These are phyloP conservation scores for Drosophila sturtevanti DNA, from an alignment of 1,140 invertebrate species.

Conservation along the genomic window DNA sequence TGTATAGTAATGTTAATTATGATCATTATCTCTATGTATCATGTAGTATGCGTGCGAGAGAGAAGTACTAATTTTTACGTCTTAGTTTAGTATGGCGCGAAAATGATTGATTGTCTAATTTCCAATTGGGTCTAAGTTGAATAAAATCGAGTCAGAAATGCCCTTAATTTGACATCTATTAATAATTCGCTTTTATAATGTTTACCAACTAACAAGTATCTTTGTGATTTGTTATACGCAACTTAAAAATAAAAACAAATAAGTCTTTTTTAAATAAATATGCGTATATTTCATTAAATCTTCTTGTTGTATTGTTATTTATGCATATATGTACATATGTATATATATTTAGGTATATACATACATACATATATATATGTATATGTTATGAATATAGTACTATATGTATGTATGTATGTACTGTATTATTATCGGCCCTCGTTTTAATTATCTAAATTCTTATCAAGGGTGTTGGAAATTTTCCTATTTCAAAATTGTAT, in stretches of 20 bases:
- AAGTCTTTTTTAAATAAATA: background rate
- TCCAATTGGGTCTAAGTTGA: conserved; percentile 47
- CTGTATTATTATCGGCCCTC: background rate
- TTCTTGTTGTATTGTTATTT: too few species aligned
- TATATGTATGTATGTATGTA: background rate
- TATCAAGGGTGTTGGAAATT: background rate
- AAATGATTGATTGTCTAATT: conserved; percentile 30
- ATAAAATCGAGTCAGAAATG: conserved; percentile 47
- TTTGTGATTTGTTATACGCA: conserved; percentile 48
- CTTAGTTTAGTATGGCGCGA: background rate
- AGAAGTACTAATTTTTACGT: background rate
- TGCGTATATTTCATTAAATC: background rate
- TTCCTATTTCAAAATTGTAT: background rate
- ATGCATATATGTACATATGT: too few species aligned
- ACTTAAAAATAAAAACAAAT: background rate
- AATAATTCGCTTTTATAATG: conserved; percentile 60
- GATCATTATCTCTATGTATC: background rate
- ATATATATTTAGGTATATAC: too few species aligned
- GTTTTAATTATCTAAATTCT: background rate
- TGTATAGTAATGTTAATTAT: too few species aligned
- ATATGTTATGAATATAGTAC: background rate
- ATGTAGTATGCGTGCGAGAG: too few species aligned
- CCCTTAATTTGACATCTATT: conserved; percentile 77
- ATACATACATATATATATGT: too few species aligned
- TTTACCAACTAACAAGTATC: conserved; percentile 54